Conservation (phyloP, 2,113 vertebrate species). For the Thymallus thymallus region DNA sequence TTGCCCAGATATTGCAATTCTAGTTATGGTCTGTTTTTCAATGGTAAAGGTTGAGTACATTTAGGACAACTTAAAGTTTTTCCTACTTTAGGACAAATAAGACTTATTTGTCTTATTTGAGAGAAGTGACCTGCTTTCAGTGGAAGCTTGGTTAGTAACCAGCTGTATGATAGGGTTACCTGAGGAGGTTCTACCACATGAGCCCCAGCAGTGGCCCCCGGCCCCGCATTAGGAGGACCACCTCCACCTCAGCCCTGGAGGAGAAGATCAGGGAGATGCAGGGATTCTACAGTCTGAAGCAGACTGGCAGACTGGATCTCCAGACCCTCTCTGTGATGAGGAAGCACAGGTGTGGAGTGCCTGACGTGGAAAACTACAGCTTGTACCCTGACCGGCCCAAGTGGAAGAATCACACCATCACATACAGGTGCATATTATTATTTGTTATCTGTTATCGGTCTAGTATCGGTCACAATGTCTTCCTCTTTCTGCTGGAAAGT, state of each 20-base stretch:
- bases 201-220: not conserved
- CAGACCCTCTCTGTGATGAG: slow-evolving; percentile 59
- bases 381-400: slow-evolving; percentile 43
- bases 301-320: slow-evolving; percentile 47
- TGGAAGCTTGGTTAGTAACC: too few species aligned
- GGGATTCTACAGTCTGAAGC: slow-evolving; percentile 60
- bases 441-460: too few species aligned
- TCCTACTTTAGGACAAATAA: too few species aligned
- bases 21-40: too few species aligned
- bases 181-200: slow-evolving; percentile 52
- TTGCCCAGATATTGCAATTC: too few species aligned
- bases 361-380: slow-evolving; percentile 59
- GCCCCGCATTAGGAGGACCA: slow-evolving; percentile 6
- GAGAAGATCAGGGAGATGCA: slow-evolving; percentile 63
- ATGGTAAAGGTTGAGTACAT: too few species aligned
- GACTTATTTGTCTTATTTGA: too few species aligned
- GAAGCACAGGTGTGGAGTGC: slow-evolving; percentile 55
- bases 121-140: too few species aligned
- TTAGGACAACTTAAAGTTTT: too few species aligned
- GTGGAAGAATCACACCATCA: slow-evolving; percentile 67
- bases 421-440: slow-evolving; percentile 58
- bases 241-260: not conserved
- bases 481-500: too few species aligned
- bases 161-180: slow-evolving; percentile 44
- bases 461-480: too few species aligned